Evolutionary conservation across 2,797 vertebrate genomes (phyloP).

Genomic region (Menidia menidia): DNA sequence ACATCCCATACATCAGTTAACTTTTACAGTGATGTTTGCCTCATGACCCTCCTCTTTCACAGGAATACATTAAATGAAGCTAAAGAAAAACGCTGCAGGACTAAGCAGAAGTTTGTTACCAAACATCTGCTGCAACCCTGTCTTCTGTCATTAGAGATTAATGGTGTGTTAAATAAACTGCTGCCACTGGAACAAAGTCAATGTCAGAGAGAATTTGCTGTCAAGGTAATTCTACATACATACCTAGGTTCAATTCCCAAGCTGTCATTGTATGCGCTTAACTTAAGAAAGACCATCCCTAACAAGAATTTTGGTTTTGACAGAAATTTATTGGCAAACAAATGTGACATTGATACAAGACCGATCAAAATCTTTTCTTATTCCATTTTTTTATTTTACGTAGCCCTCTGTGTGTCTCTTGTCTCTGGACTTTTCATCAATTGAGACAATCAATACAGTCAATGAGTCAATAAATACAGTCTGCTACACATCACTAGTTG

Average conservation of each 20-base stretch:
- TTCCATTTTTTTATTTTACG: slow-evolving; percentile 39
- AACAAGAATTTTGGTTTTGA: no score
- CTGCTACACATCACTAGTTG: slow-evolving; percentile 73
- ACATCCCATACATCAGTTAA: slow-evolving; percentile 20
- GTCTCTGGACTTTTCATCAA: slow-evolving; percentile 81
- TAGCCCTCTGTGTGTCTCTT: slow-evolving; percentile 61
- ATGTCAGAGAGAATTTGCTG: slow-evolving; percentile 76
- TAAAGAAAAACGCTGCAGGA: slow-evolving; percentile 63
- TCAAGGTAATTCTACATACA: slow-evolving; percentile 64
- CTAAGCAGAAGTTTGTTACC: slow-evolving; percentile 76
- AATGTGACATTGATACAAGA: slow-evolving; percentile 60
- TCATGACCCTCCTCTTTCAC: slow-evolving; percentile 55
- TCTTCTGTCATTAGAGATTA: slow-evolving; percentile 82
- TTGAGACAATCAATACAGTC: slow-evolving; percentile 84
- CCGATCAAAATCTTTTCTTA: slow-evolving; percentile 34
- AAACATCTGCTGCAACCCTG: slow-evolving; percentile 81
- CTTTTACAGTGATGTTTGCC: slow-evolving; percentile 33
- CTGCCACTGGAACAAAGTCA: slow-evolving; percentile 78
- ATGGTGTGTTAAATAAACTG: slow-evolving; percentile 81
- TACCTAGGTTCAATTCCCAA: slow-evolving; percentile 64
- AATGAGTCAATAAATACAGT: slow-evolving; percentile 84
- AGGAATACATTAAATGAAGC: slow-evolving; percentile 68
- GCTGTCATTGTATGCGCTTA: slow-evolving; percentile 68
- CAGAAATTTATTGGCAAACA: slow-evolving; percentile 53
- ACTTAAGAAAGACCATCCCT: slow-evolving; percentile 52